Evolutionary conservation across 2,113 vertebrate species (phyloP).

Genomic region (Neopipo cinnamomea): DNA sequence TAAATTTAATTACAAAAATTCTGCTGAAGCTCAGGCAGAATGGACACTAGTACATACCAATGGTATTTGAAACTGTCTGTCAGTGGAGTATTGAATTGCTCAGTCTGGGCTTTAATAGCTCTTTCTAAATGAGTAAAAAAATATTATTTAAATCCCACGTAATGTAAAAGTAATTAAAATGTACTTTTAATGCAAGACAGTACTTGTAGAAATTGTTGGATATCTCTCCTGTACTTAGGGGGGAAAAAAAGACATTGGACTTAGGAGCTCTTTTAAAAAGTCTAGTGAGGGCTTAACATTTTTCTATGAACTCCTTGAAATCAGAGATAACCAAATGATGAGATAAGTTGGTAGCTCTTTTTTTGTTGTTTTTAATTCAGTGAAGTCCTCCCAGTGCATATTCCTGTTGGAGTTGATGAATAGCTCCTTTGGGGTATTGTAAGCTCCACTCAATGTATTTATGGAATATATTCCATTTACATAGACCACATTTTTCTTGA

Average conservation of each 20-base stretch:
- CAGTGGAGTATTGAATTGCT: slow-evolving; percentile 28
- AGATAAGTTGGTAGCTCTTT: slow-evolving; percentile 56
- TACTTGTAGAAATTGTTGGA: not conserved
- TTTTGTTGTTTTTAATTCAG: slow-evolving; percentile 39
- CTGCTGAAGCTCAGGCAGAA: not conserved
- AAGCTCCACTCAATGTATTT: slow-evolving; percentile 45
- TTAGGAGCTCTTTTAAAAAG: slow-evolving; percentile 40
- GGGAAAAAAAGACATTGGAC: not conserved
- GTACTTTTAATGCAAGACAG: not conserved
- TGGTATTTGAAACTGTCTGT: slow-evolving; percentile 19
- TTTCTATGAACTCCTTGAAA: slow-evolving; percentile 52
- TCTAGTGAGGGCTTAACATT: slow-evolving; percentile 54
- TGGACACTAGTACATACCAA: not conserved
- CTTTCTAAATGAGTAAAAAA: slow-evolving; percentile 20
- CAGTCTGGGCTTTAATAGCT: slow-evolving; percentile 8
- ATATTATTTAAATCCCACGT: not conserved
- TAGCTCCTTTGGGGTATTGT: slow-evolving; percentile 43
- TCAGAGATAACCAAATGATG: slow-evolving; percentile 53
- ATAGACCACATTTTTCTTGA: slow-evolving; percentile 38
- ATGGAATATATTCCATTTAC: slow-evolving; percentile 52
- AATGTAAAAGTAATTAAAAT: slow-evolving; percentile 39
- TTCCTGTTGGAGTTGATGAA: slow-evolving; percentile 57
- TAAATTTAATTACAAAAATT: slow-evolving; percentile 44
- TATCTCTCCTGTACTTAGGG: not conserved
- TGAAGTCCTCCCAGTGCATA: slow-evolving; percentile 52